A percentile compares a stretch with the other conserved stretches of the same genome.
Conservation (phyloP, 2,888 invertebrate genomes). For the Andrena bicolor region DNA sequence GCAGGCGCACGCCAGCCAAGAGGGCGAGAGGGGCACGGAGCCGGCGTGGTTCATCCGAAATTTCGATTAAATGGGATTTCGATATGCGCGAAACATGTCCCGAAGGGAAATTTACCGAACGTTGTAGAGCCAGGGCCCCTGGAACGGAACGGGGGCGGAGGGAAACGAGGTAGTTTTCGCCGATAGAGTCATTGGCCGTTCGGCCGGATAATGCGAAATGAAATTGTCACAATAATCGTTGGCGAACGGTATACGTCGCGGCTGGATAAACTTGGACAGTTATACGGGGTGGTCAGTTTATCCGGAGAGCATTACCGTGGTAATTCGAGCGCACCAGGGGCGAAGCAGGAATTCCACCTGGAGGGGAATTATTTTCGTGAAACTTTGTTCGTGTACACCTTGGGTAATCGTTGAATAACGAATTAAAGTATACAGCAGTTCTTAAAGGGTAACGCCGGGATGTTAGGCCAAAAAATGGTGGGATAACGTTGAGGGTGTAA, state of each 20-base stretch:
- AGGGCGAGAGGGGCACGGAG: not conserved
- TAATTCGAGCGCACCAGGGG: slow-evolving; percentile 40
- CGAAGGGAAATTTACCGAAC: slow-evolving; percentile 76
- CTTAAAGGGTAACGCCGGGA: too few species aligned
- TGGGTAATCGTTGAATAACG: not conserved
- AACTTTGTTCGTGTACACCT: slow-evolving; percentile 9
- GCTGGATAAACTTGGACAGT: slow-evolving; percentile 63
- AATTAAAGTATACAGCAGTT: not conserved
- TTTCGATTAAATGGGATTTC: slow-evolving; percentile 81
- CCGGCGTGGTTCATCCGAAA: slow-evolving; percentile 66
- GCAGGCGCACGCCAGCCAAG: slow-evolving; percentile 20
- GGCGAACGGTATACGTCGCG: slow-evolving; percentile 64
- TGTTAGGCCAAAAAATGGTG: too few species aligned
- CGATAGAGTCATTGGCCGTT: slow-evolving; percentile 70
- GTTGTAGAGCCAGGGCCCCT: slow-evolving; percentile 53
- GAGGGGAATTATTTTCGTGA: slow-evolving; percentile 3
- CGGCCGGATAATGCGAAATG: slow-evolving; percentile 77
- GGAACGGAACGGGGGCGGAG: slow-evolving; percentile 14
- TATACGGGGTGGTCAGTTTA: slow-evolving; percentile 60
- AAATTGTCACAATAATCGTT: slow-evolving; percentile 81
- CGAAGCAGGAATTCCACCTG: slow-evolving; percentile 17
- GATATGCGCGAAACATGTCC: slow-evolving; percentile 77
- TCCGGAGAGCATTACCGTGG: slow-evolving; percentile 14
- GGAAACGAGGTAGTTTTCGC: slow-evolving; percentile 63
- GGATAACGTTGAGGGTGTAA: too few species aligned